Conservation (phyloP, 2,113 vertebrate genomes). For the Pandion haliaetus region DNA sequence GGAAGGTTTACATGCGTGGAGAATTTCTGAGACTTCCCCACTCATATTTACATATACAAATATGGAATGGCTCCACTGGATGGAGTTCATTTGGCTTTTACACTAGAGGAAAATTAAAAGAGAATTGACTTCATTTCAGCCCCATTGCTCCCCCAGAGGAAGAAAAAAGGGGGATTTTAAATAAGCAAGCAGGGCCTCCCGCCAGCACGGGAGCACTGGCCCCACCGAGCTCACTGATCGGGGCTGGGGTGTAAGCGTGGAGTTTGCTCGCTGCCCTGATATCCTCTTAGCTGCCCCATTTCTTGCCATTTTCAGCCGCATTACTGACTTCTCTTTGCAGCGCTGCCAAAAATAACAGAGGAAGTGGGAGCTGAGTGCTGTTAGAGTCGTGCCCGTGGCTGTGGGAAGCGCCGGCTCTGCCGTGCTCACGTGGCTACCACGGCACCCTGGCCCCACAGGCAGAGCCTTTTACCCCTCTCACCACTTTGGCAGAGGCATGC, state of each 20-base stretch:
- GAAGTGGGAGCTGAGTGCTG: neutral
- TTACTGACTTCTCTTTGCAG: neutral
- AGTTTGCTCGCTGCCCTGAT: neutral
- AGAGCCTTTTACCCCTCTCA: neutral
- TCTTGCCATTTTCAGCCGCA: neutral
- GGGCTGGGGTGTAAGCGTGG: neutral
- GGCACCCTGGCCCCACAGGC: neutral
- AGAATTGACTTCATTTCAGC: neutral
- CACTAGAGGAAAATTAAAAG: neutral
- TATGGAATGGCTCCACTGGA: neutral
- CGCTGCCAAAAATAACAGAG: neutral
- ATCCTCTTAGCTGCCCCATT: neutral
- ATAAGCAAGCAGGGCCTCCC: neutral
- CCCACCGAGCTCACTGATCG: neutral
- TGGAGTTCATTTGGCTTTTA: neutral
- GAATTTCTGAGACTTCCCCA: neutral
- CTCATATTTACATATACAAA: neutral
- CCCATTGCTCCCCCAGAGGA: neutral
- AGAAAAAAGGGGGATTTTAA: neutral
- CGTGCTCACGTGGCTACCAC: fast-evolving
- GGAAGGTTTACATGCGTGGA: neutral
- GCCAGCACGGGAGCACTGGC: neutral
- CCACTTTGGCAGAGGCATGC: neutral
- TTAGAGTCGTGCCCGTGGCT: fast-evolving
- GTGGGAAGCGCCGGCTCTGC: neutral